Evolutionary conservation across 1,140 invertebrate genomes (phyloP).

Genomic region (Meloidogyne floridensis): DNA sequence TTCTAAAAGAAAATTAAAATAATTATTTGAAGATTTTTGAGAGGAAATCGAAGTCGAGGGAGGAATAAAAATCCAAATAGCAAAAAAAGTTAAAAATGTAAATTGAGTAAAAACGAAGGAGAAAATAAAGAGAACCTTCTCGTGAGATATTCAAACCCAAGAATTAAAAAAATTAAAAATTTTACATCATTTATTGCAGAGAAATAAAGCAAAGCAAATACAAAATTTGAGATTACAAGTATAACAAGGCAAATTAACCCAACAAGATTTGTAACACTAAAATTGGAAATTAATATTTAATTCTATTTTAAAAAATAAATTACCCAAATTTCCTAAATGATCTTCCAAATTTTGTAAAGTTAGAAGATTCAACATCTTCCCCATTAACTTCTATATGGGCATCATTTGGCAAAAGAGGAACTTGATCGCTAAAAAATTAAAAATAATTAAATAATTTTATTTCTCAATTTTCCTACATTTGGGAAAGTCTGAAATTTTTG

Average conservation of each 20-base stretch:
- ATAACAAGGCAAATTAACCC: conserved; percentile 40
- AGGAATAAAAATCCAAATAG: neutral
- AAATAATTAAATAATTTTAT: neutral
- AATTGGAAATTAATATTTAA: neutral
- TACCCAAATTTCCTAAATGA: neutral
- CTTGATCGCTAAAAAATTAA: neutral
- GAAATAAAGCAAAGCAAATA: conserved; percentile 58
- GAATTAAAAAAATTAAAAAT: neutral
- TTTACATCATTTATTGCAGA: conserved; percentile 41
- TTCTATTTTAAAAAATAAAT: neutral
- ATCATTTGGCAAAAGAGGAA: neutral
- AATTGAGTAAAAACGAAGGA: neutral
- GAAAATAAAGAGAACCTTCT: no score
- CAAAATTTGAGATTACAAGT: conserved; percentile 46
- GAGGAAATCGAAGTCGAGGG: neutral
- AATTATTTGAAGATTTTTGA: conserved; percentile 10
- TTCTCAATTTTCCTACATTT: neutral
- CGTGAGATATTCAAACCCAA: neutral
- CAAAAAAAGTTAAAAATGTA: neutral
- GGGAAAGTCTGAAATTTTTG: neutral
- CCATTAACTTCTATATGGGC: neutral
- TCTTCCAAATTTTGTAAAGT: neutral
- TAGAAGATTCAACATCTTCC: neutral
- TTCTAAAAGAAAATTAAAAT: conserved; percentile 14
- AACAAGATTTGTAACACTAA: conserved; percentile 32